Conservation (phyloP, 2,797 vertebrate species). For the Sciurus vulgaris region DNA sequence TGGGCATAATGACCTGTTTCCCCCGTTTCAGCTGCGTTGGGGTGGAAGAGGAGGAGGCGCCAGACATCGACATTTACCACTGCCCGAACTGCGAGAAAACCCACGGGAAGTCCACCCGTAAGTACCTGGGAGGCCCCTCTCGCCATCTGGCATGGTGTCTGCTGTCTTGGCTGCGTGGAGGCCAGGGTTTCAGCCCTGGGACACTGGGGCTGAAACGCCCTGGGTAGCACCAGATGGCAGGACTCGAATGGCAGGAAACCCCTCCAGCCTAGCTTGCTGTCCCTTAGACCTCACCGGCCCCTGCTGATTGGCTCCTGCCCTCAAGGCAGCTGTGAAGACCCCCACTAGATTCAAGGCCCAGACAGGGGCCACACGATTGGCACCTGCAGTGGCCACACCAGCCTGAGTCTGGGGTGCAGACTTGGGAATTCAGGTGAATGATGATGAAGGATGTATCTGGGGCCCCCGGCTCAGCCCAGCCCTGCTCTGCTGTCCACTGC, state of each 20-base stretch:
- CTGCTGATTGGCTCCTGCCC: background rate
- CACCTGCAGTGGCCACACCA: background rate
- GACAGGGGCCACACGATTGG: background rate
- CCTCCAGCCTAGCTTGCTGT: background rate
- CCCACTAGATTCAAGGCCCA: background rate
- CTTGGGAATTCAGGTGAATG: background rate
- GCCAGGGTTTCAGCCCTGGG: background rate
- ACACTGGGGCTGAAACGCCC: background rate
- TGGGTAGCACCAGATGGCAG: background rate
- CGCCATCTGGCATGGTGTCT: background rate
- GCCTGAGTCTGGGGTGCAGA: background rate
- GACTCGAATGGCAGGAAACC: background rate
- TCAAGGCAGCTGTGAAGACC: background rate
- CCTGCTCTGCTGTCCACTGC: background rate
- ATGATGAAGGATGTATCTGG: background rate
- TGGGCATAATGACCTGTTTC: conserved; percentile 55
- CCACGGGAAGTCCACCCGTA: conserved; percentile 96
- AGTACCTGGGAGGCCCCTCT: conserved; percentile 84
- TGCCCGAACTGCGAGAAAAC: conserved; percentile 99
- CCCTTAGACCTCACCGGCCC: too few relatives aligned
- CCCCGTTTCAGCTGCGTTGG: conserved; percentile 94
- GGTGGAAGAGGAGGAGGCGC: conserved; percentile 98
- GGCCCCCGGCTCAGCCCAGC: background rate
- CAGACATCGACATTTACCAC: conserved; percentile 98
- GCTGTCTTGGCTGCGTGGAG: too few relatives aligned